These are phyloP conservation scores for Dryococelus australis DNA, from an alignment of 2,888 invertebrate genomes.

Conservation along the genomic window DNA sequence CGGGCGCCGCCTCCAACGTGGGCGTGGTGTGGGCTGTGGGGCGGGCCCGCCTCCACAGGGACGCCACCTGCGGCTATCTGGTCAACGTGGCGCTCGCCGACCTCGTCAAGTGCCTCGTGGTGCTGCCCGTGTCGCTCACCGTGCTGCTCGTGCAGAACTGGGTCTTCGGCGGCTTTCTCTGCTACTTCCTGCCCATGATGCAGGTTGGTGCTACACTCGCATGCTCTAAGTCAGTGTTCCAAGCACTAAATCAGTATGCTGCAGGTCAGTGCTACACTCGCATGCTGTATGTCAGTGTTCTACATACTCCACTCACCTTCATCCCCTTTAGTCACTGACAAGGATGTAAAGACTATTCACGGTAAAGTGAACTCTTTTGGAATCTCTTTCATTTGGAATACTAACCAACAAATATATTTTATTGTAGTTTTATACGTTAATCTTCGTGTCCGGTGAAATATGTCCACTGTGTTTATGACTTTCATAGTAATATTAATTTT, in stretches of 20 bases:
- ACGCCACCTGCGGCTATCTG: constrained; percentile 71
- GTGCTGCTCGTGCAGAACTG: constrained; percentile 75
- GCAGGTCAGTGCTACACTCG: constrained; percentile 62
- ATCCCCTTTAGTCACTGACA: too few species aligned
- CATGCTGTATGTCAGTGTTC: not conserved
- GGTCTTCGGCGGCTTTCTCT: constrained; percentile 75
- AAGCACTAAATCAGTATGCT: constrained; percentile 60
- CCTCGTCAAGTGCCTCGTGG: constrained; percentile 70
- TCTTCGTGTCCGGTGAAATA: too few species aligned
- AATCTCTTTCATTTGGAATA: too few species aligned
- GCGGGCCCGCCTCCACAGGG: constrained; percentile 64
- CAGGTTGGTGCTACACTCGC: constrained; percentile 62
- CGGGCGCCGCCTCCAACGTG: constrained; percentile 67
- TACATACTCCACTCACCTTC: too few species aligned
- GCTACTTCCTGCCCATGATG: constrained; percentile 76
- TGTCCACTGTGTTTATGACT: too few species aligned
- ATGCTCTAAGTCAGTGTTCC: not conserved
- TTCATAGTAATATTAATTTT: too few species aligned
- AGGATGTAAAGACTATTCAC: too few species aligned
- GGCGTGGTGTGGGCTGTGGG: constrained; percentile 62
- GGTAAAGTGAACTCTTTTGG: too few species aligned
- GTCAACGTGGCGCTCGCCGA: constrained; percentile 73
- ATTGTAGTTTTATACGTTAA: too few species aligned
- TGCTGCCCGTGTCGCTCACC: constrained; percentile 72
- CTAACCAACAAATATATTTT: too few species aligned